Evolutionary conservation across 2,888 invertebrate species (phyloP).

Genomic region (Yponomeuta cagnagella): DNA sequence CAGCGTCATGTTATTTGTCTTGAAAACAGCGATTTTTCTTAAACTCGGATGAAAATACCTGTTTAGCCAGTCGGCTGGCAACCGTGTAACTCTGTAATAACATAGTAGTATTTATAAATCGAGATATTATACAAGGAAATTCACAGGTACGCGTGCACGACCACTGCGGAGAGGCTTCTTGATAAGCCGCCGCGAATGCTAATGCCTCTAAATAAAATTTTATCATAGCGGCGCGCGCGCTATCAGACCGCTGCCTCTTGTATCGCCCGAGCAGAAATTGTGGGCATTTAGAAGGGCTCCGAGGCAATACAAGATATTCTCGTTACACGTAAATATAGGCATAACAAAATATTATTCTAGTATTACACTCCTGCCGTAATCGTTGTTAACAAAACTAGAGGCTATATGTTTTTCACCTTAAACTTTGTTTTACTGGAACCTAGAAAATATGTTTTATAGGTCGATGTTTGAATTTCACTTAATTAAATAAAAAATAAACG

Average conservation of each 20-base stretch:
- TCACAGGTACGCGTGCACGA: slow-evolving; percentile 38
- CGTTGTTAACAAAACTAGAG: not conserved
- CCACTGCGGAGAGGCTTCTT: slow-evolving; percentile 32
- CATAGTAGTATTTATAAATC: slow-evolving; percentile 14
- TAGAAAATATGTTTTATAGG: not conserved
- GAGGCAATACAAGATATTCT: slow-evolving; percentile 21
- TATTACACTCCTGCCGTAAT: not conserved
- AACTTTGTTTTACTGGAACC: too few species aligned
- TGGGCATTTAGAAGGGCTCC: slow-evolving; percentile 29
- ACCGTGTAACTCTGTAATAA: slow-evolving; percentile 21
- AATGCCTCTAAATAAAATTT: slow-evolving; percentile 60
- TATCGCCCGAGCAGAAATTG: slow-evolving; percentile 35
- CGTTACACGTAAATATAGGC: slow-evolving; percentile 20
- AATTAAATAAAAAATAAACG: not conserved
- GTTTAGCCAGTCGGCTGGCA: slow-evolving; percentile 41
- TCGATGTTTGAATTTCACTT: not conserved
- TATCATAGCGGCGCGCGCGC: slow-evolving; percentile 42
- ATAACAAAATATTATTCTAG: slow-evolving; percentile 2
- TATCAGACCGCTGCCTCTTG: slow-evolving; percentile 40
- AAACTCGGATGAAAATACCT: not conserved
- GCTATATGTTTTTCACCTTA: not conserved
- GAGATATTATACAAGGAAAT: slow-evolving; percentile 27
- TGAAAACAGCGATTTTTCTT: not conserved
- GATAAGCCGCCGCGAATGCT: slow-evolving; percentile 56
- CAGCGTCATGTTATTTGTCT: not conserved